Conservation (phyloP, 2,797 vertebrate genomes). For the Trachops cirrhosus region DNA sequence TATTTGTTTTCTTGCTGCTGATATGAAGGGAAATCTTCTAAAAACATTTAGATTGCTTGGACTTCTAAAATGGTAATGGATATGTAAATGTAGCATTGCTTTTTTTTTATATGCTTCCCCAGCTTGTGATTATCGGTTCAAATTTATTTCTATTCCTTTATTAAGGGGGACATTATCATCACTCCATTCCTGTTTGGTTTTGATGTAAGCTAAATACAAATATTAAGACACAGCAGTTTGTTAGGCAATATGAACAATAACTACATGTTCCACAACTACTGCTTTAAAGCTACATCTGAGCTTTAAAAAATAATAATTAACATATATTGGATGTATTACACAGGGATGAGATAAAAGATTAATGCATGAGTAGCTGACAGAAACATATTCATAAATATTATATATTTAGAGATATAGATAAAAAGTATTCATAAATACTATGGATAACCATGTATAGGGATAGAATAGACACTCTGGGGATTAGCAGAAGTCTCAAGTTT, state of each 20-base stretch:
- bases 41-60: constrained; percentile 27
- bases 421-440: background rate
- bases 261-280: too few species aligned
- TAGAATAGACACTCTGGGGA: background rate
- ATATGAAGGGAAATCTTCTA: constrained; percentile 64
- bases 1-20: constrained; percentile 52
- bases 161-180: background rate
- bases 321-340: background rate
- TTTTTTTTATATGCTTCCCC: constrained; percentile 26
- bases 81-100: constrained; percentile 27
- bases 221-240: background rate
- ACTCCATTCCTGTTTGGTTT: background rate
- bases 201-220: background rate
- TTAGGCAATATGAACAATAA: background rate
- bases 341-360: background rate
- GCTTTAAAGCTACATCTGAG: too few species aligned
- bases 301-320: background rate
- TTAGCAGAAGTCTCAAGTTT: background rate
- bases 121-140: constrained; percentile 1
- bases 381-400: background rate
- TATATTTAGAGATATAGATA: background rate
- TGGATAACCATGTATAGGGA: background rate
- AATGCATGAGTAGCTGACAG: background rate
- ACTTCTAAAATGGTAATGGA: constrained; percentile 61
- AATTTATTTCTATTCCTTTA: constrained; percentile 10